Base-by-base conservation (phyloP, 2,113 vertebrate genomes). In the Tragulus kanchil region DNA sequence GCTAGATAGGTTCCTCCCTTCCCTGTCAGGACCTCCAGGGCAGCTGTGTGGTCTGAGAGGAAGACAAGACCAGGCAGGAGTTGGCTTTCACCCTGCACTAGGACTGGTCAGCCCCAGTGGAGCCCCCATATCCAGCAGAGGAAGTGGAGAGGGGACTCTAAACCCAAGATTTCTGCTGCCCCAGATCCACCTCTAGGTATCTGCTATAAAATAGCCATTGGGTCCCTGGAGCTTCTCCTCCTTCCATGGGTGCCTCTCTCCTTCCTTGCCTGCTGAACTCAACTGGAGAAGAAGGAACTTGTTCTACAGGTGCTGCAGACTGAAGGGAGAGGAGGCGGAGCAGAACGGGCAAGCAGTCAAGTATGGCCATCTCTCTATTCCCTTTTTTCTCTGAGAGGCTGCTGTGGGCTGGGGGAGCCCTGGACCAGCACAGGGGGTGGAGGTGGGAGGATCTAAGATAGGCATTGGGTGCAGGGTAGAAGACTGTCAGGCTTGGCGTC, bases 221-320 rank as follows among this genome's bases (percentile, higher is more conserved):
- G 15, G 17, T 26, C 75, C 21, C 81, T 62, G 17, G 67, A n/a
- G 4, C 36, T 58, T 25, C 21, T 84, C 67, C 26, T 73, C 26
- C 77, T 87, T 93, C 64, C 15, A n/a, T 45, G 36, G 83, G 61
- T 65, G 65, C 13, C 28, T 11, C 26, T 90, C 8, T 81, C 10
- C 58, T 90, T 90, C 61, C 67, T 83, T 85, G 52, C 64, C 84
- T 65, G 58, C 84, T 92, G 90, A 96, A 79, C 45, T 97, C 90
- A 94, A 52, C 81, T 97, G 67, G 26, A 45, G 54, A 93, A 96
- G 45, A 96, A 23, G 26, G 28, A 94, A 95, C 89, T 97, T 94
- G 86, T 94, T 96, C 90, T 92, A 48, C 78, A 91, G 61, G 50
- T 95, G 79, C 65, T 92, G 78, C 6, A 58, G 86, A 91, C 69